Evolutionary conservation across 1,140 invertebrate species (phyloP).

Genomic region (Drosophila repleta): DNA sequence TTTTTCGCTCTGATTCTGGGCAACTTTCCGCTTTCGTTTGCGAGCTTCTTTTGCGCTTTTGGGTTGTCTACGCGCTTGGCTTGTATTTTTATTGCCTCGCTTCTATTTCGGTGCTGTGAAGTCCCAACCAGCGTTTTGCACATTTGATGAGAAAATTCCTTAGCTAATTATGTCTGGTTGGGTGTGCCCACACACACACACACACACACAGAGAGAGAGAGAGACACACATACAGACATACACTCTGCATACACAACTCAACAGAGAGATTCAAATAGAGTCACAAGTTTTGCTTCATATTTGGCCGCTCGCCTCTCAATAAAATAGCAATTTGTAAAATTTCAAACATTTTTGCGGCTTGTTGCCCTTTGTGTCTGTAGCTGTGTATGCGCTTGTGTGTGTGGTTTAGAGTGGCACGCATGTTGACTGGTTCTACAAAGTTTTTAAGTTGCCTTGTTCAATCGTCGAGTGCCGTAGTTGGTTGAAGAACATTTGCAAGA

Average conservation of each 20-base stretch:
- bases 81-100: constrained; percentile 60
- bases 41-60: constrained; percentile 36
- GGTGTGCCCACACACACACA: constrained; percentile 54
- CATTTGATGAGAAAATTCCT: constrained; percentile 79
- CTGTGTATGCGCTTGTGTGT: constrained; percentile 8
- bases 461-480: constrained; percentile 42
- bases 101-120: constrained; percentile 20
- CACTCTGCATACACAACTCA: not conserved
- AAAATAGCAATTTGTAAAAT: constrained; percentile 73
- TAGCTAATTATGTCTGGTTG: constrained; percentile 73
- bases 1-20: constrained; percentile 40
- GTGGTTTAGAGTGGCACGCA: constrained; percentile 43
- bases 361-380: constrained; percentile 52
- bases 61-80: constrained; percentile 41
- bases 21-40: constrained; percentile 64
- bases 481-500: constrained; percentile 10
- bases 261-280: constrained; percentile 48
- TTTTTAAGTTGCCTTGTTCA: constrained; percentile 51
- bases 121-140: constrained; percentile 53
- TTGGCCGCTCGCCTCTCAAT: constrained; percentile 56
- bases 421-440: constrained; percentile 45
- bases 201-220: constrained; percentile 26
- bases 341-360: constrained; percentile 67
- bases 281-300: constrained; percentile 61
- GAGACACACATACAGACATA: constrained; percentile 12